Evolutionary conservation across 2,113 vertebrate genomes (phyloP).

Genomic region (Sinocyclocheilus rhinocerous): DNA sequence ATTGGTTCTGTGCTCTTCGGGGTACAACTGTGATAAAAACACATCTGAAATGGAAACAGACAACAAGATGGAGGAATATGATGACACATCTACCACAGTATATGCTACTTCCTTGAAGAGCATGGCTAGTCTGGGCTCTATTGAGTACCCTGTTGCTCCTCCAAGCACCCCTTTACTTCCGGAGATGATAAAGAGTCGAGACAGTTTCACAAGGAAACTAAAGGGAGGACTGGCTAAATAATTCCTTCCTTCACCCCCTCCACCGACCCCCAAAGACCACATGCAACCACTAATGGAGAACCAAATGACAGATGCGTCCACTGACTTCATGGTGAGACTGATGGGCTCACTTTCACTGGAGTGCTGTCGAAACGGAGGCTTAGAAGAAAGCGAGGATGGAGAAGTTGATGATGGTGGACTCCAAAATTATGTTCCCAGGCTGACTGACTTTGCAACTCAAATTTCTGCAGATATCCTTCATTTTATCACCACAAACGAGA

Average conservation of each 20-base stretch:
- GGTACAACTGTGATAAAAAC: slow-evolving; percentile 13
- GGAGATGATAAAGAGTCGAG: slow-evolving; percentile 68
- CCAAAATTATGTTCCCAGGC: slow-evolving; percentile 16
- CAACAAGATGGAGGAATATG: slow-evolving; percentile 7
- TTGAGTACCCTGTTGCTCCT: slow-evolving; percentile 79
- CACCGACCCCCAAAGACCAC: slow-evolving; percentile 74
- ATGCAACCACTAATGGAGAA: neutral
- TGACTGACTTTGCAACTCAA: slow-evolving; percentile 62
- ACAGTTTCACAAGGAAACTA: slow-evolving; percentile 73
- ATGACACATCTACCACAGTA: neutral
- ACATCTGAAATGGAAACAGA: slow-evolving; percentile 9
- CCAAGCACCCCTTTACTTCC: slow-evolving; percentile 74
- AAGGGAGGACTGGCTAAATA: slow-evolving; percentile 76
- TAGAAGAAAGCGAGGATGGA: neutral
- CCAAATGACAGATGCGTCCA: neutral
- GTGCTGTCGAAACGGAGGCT: slow-evolving; percentile 31
- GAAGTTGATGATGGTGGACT: neutral
- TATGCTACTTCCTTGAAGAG: slow-evolving; percentile 28
- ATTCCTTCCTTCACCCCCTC: slow-evolving; percentile 76
- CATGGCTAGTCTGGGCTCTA: slow-evolving; percentile 64
- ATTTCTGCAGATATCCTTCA: slow-evolving; percentile 63
- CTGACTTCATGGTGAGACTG: slow-evolving; percentile 67
- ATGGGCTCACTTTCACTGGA: slow-evolving; percentile 69
- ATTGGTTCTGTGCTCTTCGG: neutral
- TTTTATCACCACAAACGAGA: slow-evolving; percentile 35